A percentile compares a stretch with the other conserved stretches of the same genome.
Conservation (phyloP, 2,113 vertebrate species). For the Laticauda laticaudata region DNA sequence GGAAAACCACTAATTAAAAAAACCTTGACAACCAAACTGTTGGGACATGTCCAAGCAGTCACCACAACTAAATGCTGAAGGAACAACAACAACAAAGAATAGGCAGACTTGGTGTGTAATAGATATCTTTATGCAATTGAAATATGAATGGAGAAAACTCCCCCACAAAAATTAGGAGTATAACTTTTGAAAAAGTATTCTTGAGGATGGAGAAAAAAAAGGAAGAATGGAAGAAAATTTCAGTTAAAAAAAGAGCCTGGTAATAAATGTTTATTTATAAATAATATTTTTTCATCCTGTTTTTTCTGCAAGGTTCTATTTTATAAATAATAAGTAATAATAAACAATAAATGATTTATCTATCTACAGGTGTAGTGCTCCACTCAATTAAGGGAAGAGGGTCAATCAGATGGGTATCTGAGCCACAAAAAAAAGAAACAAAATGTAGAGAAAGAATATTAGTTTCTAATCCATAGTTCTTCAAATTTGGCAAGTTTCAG, state of each 20-base stretch:
- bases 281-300: not conserved
- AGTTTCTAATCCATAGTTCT: not conserved
- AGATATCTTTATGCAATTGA: too few relatives aligned
- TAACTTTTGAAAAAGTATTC: too few relatives aligned
- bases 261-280: not conserved
- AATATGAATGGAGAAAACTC: too few relatives aligned
- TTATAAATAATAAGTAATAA: not conserved
- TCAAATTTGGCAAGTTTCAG: not conserved
- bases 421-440: not conserved
- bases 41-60: too few relatives aligned
- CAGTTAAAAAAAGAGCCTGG: not conserved
- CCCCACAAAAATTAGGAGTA: too few relatives aligned
- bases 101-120: too few relatives aligned
- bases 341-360: not conserved
- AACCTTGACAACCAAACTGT: too few relatives aligned
- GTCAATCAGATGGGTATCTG: not conserved
- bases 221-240: not conserved
- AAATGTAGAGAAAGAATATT: not conserved
- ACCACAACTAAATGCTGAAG: too few relatives aligned
- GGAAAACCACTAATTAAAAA: too few relatives aligned
- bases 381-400: not conserved
- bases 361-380: not conserved
- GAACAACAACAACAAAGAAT: too few relatives aligned
- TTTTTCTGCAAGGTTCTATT: not conserved
- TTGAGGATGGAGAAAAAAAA: too few relatives aligned